phyloP scores from a whole-genome alignment of 2,797 vertebrate genomes.

The Halcyon leucocephala region DNA sequence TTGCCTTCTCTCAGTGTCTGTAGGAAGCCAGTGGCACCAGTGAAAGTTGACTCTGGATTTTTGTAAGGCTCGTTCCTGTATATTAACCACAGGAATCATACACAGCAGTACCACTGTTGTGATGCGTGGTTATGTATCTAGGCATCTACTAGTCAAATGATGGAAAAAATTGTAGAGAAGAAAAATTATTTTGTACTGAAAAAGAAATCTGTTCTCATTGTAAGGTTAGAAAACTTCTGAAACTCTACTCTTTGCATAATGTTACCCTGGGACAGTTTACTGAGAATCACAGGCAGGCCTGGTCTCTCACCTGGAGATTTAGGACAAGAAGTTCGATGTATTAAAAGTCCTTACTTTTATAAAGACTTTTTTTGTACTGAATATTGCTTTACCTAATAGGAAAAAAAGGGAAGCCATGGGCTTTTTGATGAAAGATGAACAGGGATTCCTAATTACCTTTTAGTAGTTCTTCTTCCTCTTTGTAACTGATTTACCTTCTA shows the following conservation, averaged over 20 bases:
- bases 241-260: background rate
- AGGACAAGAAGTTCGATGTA: background rate
- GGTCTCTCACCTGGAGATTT: background rate
- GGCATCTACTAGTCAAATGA: background rate
- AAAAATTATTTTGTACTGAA: background rate
- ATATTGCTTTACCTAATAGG: background rate
- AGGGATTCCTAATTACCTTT: background rate
- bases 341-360: background rate
- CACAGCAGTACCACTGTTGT: background rate
- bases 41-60: background rate
- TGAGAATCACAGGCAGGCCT: background rate
- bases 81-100: background rate
- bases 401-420: background rate
- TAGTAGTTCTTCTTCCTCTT: background rate
- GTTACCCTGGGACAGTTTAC: background rate
- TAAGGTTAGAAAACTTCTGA: background rate
- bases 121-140: too few species aligned
- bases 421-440: background rate
- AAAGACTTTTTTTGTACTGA: background rate
- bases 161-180: background rate
- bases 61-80: background rate
- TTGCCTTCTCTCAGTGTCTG: background rate
- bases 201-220: background rate
- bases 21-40: background rate
- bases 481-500: background rate